Evolutionary conservation across 2,797 vertebrate species (phyloP), one percentile per base, ranked within the genome.

Genomic region (Botia kubotai): DNA sequence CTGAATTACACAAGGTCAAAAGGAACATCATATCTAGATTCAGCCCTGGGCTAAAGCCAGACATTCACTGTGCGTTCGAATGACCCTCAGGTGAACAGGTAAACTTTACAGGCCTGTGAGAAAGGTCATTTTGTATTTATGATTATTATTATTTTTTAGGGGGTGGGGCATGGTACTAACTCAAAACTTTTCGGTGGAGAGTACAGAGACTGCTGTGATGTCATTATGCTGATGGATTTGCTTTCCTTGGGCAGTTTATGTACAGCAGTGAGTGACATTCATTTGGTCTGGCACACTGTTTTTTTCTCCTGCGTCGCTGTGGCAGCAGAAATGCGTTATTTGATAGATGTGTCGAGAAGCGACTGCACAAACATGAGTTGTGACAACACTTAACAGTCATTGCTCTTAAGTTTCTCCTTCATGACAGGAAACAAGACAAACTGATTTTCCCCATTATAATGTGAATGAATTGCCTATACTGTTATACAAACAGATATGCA

Each of bases 171-270:
- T 33, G 3, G 3, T 72, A 73, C 68, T 63, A 75, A 26, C 53
- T 73, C 73, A 80, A 63, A 71, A 68, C 19, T 23, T n/a, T 58
- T 60, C 71, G 72, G 67, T 33, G 63, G 57, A 52, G 26, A 52
- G 69, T 10, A 53, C 19, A 33, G 70, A 77, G 68, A 74, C 33
- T 33, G 33, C 60, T 81, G 81, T 80, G 70, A 80, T 63, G 72
- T 80, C 50, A 75, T 86, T 83, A 81, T 86, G 83, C 86, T 86
- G 83, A 87, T 85, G 81, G 68, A 43, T 68, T 82, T 78, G 14
- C 74, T 87, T 83, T 86, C 77, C 83, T 72, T 81, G 67, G 83
- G 84, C 83, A 82, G 84, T 84, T 83, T 83, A 80, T 75, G 79
- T 71, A 75, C 80, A 75, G 66, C 80, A 21, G 55, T 82, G 80